Evolutionary conservation across 2,888 invertebrate species (phyloP), one percentile per base, ranked within the genome.

Genomic region (Pemphredon lugubris): DNA sequence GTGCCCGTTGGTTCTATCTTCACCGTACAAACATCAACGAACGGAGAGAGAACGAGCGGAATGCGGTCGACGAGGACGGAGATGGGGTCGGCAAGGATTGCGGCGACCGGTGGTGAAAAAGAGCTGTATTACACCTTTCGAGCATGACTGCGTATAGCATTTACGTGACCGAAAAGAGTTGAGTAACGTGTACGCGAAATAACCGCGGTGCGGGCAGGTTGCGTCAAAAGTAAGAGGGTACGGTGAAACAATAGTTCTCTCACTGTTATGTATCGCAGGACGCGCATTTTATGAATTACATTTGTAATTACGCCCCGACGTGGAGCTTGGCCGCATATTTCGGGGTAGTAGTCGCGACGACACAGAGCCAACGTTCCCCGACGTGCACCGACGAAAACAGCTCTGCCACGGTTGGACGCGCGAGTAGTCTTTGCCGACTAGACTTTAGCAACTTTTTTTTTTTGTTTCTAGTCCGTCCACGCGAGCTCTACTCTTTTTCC

Each of bases 211-310:
- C 20, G 9, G 40, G 53, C 44, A 55, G 42, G 53, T 74, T 53
- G 61, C 59, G 61, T 58, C 23, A 50, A 48, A 73, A 79, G 73
- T 79, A 79, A 71, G 54, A 58, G 68, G n/a, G 39, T 48, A 39
- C 40, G 53, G 34, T 53, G 58, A 67, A 67, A 72, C 74, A 66
- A 79, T 75, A 50, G 66, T 61, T 50, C 58, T 45, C 50, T 64
- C 21, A 18, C 18, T n/a, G 37, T 34, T 63, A 39, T 47, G 20
- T 69, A 44, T 50, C 44, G 34, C 50, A n/a, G n/a, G 40, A 45
- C 44, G 20, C 47, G 48, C 69, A 79, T 82, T 78, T 82, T 76
- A 81, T 83, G 75, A 86, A 86, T 86, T 84, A 83, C 79, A 77
- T 81, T 82, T 79, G 80, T 81, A 84, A 86, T 86, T 83, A 86